phyloP scores from a whole-genome alignment of 1,140 invertebrate species.

The Listronotus oregonensis region DNA sequence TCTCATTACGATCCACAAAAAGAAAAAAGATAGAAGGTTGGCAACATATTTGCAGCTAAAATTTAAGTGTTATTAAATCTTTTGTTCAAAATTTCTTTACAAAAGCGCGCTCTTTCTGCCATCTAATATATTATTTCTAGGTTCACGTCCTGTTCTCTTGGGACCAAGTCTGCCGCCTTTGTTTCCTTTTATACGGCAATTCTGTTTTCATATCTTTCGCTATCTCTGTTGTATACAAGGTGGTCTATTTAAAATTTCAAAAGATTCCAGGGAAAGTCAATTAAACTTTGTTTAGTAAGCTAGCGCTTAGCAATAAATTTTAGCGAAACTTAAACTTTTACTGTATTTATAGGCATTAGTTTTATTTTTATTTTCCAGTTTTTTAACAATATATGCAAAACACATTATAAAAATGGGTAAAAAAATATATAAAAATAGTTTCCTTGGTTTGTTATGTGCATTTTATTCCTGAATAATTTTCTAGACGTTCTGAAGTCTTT shows the following conservation, averaged over 20 bases:
- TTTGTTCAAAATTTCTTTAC: constrained; percentile 41
- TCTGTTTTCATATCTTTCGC: constrained; percentile 50
- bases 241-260: constrained; percentile 35
- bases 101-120: constrained; percentile 37
- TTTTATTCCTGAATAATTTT: too few relatives aligned
- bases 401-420: too few relatives aligned
- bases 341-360: too few relatives aligned
- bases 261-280: constrained; percentile 19
- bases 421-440: too few relatives aligned
- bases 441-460: too few relatives aligned
- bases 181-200: constrained; percentile 51
- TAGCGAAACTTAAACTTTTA: too few relatives aligned
- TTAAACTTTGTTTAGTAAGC: constrained; percentile 22
- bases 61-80: constrained; percentile 44
- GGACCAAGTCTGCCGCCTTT: constrained; percentile 43
- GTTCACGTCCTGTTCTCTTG: constrained; percentile 40
- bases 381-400: too few relatives aligned
- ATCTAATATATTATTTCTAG: constrained; percentile 50
- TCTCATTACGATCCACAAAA: constrained; percentile 17
- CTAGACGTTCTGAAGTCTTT: too few relatives aligned
- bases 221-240: constrained; percentile 33
- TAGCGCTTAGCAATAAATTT: constrained; percentile 11
- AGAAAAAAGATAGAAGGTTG: constrained; percentile 23
- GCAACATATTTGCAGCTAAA: constrained; percentile 38
- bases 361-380: too few relatives aligned